phyloP scores from a whole-genome alignment of 2,113 vertebrate genomes.

The Caretta caretta region DNA sequence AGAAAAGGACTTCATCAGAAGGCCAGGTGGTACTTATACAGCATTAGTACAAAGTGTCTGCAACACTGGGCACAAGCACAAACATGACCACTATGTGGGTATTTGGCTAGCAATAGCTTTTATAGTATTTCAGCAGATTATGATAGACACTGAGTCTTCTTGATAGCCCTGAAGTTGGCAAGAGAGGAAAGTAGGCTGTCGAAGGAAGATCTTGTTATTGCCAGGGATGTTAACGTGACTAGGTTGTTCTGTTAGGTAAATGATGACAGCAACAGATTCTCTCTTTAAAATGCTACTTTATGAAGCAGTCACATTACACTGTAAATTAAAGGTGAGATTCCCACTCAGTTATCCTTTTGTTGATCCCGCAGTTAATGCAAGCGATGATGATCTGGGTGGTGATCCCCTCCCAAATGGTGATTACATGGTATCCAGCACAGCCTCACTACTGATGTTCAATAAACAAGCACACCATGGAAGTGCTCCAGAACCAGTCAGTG shows the following conservation, averaged over 20 bases:
- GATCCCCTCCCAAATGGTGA: neutral
- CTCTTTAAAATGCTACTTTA: neutral
- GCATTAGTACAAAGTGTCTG: neutral
- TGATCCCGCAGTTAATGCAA: neutral
- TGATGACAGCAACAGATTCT: fast-evolving
- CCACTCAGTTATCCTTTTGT: neutral
- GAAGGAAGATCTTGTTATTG: neutral
- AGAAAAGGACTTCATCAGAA: neutral
- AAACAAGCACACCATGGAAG: neutral
- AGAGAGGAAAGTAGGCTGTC: neutral
- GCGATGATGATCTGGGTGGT: fast-evolving
- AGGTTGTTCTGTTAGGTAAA: neutral
- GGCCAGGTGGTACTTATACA: neutral
- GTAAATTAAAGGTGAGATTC: neutral
- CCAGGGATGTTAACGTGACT: neutral
- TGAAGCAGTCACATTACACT: neutral
- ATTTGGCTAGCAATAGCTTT: neutral
- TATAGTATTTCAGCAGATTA: fast-evolving
- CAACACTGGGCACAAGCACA: neutral
- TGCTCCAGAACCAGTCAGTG: neutral
- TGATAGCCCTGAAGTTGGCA: neutral
- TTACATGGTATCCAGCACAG: fast-evolving
- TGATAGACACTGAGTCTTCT: neutral
- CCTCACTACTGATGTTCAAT: neutral
- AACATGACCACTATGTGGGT: neutral